Percentiles rank a stretch among this genome's conserved stretches.
These are phyloP conservation scores for Lathamus discolor DNA, from an alignment of 2,113 vertebrate species.

Conservation along the genomic window DNA sequence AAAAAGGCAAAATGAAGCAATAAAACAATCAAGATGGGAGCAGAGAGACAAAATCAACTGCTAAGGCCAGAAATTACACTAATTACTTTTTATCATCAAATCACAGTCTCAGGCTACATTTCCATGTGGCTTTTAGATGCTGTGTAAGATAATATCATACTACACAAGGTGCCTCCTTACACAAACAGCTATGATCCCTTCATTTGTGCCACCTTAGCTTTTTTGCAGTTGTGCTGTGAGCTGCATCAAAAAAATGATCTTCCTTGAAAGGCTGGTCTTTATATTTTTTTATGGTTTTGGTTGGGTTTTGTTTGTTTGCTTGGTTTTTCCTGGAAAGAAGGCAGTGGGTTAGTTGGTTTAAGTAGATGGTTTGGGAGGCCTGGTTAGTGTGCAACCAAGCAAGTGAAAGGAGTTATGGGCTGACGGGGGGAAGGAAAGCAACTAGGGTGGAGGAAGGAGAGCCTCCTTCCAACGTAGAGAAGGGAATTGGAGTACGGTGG, in stretches of 20 bases:
- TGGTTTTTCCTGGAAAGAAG: not conserved
- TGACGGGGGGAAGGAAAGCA: fast-evolving
- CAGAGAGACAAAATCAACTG: not conserved
- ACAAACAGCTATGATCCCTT: not conserved
- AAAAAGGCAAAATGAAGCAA: not conserved
- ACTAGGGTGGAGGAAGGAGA: not conserved
- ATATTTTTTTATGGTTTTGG: not conserved
- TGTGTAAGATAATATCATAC: not conserved
- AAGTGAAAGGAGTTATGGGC: not conserved
- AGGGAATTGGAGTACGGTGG: fast-evolving
- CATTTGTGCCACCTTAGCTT: not conserved
- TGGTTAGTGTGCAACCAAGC: fast-evolving
- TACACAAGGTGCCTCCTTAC: not conserved
- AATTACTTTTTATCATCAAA: not conserved
- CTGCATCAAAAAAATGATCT: not conserved
- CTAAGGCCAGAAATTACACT: not conserved
- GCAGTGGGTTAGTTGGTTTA: not conserved
- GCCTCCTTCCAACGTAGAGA: not conserved
- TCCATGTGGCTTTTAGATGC: not conserved
- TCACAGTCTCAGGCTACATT: not conserved
- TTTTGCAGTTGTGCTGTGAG: not conserved
- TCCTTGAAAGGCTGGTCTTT: not conserved
- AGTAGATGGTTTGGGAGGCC: not conserved
- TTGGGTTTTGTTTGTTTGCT: not conserved
- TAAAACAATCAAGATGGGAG: not conserved